Evolutionary conservation across 2,113 vertebrate genomes (phyloP).

Genomic region (Edolisoma coerulescens): DNA sequence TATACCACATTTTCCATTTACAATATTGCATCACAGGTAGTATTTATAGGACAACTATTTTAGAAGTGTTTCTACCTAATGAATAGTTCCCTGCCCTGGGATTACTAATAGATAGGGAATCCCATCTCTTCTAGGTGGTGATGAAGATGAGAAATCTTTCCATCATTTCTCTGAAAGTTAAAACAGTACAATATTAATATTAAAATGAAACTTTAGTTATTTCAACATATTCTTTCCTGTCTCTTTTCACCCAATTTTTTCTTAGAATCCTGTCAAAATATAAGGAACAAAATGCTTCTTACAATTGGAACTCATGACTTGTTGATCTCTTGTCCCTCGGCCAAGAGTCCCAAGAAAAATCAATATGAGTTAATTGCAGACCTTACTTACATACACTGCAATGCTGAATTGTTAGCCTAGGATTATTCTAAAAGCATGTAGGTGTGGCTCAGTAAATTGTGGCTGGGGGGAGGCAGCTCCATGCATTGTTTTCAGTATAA

Average conservation of each 20-base stretch:
- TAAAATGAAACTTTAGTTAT: neutral
- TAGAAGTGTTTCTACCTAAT: neutral
- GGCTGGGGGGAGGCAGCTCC: neutral
- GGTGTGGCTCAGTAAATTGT: neutral
- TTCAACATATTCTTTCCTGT: neutral
- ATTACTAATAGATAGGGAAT: neutral
- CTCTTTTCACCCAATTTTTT: neutral
- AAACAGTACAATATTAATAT: neutral
- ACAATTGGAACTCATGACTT: neutral
- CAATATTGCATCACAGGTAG: neutral
- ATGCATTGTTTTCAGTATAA: neutral
- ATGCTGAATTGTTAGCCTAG: neutral
- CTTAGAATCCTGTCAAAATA: neutral
- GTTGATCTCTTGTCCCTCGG: neutral
- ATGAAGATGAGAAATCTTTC: neutral
- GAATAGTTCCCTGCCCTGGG: neutral
- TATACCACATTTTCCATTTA: neutral
- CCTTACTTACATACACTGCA: neutral
- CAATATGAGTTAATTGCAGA: neutral
- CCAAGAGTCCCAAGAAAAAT: neutral
- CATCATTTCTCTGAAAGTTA: constrained; percentile 11
- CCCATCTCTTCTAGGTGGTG: neutral
- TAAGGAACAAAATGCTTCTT: neutral
- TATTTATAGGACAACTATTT: neutral
- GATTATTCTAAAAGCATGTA: neutral